Percentiles rank a stretch among this genome's conserved stretches.
Evolutionary conservation across 2,888 invertebrate species (phyloP).

Genomic region (Chymomyza procnemis): DNA sequence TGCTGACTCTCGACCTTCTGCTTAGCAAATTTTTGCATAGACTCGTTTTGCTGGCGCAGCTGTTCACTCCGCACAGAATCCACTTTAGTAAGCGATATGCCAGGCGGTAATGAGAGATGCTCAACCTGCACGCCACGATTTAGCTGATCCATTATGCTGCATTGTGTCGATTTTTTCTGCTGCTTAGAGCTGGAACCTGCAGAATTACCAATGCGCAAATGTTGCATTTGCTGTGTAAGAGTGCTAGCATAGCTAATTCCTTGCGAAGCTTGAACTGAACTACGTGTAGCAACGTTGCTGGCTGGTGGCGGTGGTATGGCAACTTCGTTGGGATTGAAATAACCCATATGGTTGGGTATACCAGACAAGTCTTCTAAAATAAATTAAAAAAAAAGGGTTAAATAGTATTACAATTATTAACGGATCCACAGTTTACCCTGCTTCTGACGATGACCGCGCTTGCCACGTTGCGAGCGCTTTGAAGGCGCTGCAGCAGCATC

Average conservation of each 20-base stretch:
- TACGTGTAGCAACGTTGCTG: slow-evolving; percentile 10
- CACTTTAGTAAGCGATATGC: slow-evolving; percentile 88
- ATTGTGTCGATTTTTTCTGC: slow-evolving; percentile 33
- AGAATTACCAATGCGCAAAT: slow-evolving; percentile 56
- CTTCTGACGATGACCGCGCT: slow-evolving; percentile 60
- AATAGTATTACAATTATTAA: not conserved
- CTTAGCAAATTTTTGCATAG: slow-evolving; percentile 76
- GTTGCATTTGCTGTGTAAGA: slow-evolving; percentile 70
- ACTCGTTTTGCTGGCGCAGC: slow-evolving; percentile 76
- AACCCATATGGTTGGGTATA: slow-evolving; percentile 75
- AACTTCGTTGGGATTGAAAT: slow-evolving; percentile 74
- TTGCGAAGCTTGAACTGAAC: slow-evolving; percentile 1
- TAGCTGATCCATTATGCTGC: slow-evolving; percentile 79
- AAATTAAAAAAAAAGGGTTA: not conserved
- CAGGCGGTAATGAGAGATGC: slow-evolving; percentile 85
- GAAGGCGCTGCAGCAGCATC: slow-evolving; percentile 7
- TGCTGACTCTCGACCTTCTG: slow-evolving; percentile 63
- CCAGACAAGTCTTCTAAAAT: slow-evolving; percentile 64
- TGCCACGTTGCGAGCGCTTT: slow-evolving; percentile 56
- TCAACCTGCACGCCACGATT: slow-evolving; percentile 80
- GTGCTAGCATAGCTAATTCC: slow-evolving; percentile 59
- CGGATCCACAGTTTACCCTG: slow-evolving; percentile 41
- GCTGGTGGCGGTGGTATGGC: slow-evolving; percentile 55
- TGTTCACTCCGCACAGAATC: slow-evolving; percentile 80
- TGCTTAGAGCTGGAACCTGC: slow-evolving; percentile 23